Evolutionary conservation across 1,140 invertebrate species (phyloP).

Genomic region (Neoseiulus cucumeris): DNA sequence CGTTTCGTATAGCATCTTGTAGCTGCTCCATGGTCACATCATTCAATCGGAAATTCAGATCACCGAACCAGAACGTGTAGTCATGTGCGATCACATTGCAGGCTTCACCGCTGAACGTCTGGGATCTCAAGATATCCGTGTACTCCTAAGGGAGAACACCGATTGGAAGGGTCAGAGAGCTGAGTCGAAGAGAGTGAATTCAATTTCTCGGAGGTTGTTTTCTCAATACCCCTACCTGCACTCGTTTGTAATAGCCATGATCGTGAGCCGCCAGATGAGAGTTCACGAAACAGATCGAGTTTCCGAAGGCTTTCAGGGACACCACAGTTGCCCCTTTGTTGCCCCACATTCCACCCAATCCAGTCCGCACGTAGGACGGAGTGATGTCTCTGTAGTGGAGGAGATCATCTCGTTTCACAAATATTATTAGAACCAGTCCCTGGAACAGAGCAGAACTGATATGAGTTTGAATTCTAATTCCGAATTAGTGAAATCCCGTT

Average conservation of each 20-base stretch:
- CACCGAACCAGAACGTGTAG: slow-evolving; percentile 86
- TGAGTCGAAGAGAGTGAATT: no score
- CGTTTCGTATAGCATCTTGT: slow-evolving; percentile 37
- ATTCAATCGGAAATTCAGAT: slow-evolving; percentile 70
- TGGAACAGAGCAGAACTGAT: slow-evolving; percentile 17
- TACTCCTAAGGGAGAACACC: slow-evolving; percentile 39
- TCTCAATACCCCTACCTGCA: slow-evolving; percentile 29
- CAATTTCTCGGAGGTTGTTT: no score
- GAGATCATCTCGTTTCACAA: slow-evolving; percentile 52
- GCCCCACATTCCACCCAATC: slow-evolving; percentile 65
- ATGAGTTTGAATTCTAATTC: neutral
- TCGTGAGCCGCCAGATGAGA: slow-evolving; percentile 72
- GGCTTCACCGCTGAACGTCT: slow-evolving; percentile 34
- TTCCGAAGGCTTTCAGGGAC: slow-evolving; percentile 60
- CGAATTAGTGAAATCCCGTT: neutral
- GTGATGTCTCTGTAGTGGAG: slow-evolving; percentile 57
- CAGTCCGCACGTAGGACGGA: slow-evolving; percentile 60
- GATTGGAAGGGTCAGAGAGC: neutral
- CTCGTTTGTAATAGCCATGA: slow-evolving; percentile 49
- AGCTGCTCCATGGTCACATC: slow-evolving; percentile 44
- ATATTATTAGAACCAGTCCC: slow-evolving; percentile 45
- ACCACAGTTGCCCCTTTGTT: slow-evolving; percentile 83
- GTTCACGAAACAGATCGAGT: slow-evolving; percentile 66
- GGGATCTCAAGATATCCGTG: slow-evolving; percentile 43
- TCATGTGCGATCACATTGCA: slow-evolving; percentile 32